Evolutionary conservation across 2,888 invertebrate genomes (phyloP), one percentile per base, ranked within the genome.

Genomic region (Watsonalla cultraria): DNA sequence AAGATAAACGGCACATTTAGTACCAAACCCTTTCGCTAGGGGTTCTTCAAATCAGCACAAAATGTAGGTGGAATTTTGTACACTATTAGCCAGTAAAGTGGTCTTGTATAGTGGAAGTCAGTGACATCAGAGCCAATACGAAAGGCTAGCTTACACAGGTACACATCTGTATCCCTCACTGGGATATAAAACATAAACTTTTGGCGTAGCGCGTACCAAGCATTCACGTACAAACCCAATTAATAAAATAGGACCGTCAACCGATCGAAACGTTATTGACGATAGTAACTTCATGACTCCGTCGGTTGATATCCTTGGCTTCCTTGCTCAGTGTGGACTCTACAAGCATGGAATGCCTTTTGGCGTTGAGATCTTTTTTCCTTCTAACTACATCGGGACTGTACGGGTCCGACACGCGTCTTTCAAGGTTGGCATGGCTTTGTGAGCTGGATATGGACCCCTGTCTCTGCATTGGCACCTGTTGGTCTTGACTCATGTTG

Each of bases 241-340:
- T 59, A 53, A 55, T 54, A 55, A 62, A 46, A 49, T 51, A 51
- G 34, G 35, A 56, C 47, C 66, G 80, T 90, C 90, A 90, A 82
- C 90, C 90, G 80, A 89, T 82, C 45, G 90, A 89, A 11, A 87
- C 72, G 58, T 90, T 86, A 65, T 90, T 86, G 14, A 87, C 83
- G 47, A 83, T 80, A 11, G 81, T 74, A 54, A 80, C 81, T 55
- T 88, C 86, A 52, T 89, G 88, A 69, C 89, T 90, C 54, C 89
- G 74, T 48, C 90, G 69, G 57, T 88, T 88, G 13, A 86, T 64
- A 55, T 88, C 87, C 60, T 85, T 86, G 0, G 81, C 71, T 57
- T 88, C 87, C 57, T 86, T 85, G 5, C 76, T 74, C 33, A 80
- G 65, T 61, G 81, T 84, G 0, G 86, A 80, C 52, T 90, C 90